A percentile compares a stretch with the other conserved stretches of the same genome.
Conservation (phyloP, 2,888 invertebrate genomes). For the Galerucella pusilla region DNA sequence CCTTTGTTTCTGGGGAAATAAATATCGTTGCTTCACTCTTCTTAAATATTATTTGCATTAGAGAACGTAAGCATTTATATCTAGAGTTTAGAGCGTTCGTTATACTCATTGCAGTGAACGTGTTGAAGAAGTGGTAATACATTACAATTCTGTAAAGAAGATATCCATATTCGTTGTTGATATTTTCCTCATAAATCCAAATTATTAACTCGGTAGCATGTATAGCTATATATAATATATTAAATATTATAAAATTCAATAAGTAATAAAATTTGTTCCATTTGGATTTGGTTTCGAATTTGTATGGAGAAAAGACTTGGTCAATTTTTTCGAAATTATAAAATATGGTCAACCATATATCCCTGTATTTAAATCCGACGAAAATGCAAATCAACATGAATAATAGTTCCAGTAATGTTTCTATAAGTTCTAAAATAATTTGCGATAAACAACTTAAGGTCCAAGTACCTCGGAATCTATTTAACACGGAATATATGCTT, state of each 20-base stretch:
- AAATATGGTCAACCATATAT: conserved; percentile 34
- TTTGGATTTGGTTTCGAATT: conserved; percentile 15
- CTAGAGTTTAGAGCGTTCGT: conserved; percentile 28
- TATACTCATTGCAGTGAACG: conserved; percentile 25
- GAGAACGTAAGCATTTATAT: conserved; percentile 25
- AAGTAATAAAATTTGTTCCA: conserved; percentile 5
- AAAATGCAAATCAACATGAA: conserved; percentile 37
- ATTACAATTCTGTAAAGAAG: conserved; percentile 39
- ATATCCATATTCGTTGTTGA: conserved; percentile 37
- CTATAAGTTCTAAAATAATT: conserved; percentile 33
- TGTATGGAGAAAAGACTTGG: conserved; percentile 12
- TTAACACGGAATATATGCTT: conserved; percentile 29
- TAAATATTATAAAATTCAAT: conserved; percentile 20
- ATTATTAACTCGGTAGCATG: conserved; percentile 29
- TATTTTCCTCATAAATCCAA: conserved; percentile 28
- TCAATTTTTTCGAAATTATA: conserved; percentile 28
- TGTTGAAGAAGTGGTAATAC: conserved; percentile 40
- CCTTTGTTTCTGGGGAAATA: conserved; percentile 25
- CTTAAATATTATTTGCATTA: conserved; percentile 18
- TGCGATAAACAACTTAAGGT: conserved; percentile 15
- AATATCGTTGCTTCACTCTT: conserved; percentile 21
- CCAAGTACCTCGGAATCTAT: conserved; percentile 33
- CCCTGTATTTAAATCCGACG: conserved; percentile 18
- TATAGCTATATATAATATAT: conserved; percentile 28
- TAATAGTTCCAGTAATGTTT: conserved; percentile 30